A percentile compares a stretch with the other conserved stretches of the same genome.
Conservation (phyloP, 2,797 vertebrate genomes). For the Falco cherrug region DNA sequence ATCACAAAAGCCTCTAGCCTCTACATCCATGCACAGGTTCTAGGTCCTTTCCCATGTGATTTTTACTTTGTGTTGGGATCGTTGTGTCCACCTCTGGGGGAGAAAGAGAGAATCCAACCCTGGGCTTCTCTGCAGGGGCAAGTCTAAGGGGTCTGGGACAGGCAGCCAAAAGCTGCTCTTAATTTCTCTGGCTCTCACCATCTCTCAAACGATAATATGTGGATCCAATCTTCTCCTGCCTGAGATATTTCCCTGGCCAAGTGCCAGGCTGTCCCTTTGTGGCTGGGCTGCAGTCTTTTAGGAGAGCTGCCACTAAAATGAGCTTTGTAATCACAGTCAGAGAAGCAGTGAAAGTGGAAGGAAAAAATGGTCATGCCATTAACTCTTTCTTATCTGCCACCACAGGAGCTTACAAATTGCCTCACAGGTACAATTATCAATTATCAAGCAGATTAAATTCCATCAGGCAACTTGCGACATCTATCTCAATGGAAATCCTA, state of each 20-base stretch:
- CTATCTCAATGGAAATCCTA: background rate
- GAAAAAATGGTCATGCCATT: background rate
- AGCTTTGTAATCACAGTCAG: background rate
- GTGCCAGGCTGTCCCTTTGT: background rate
- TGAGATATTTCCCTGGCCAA: background rate
- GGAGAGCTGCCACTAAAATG: conserved; percentile 2
- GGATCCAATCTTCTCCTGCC: background rate
- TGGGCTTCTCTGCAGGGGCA: background rate
- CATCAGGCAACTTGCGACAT: background rate
- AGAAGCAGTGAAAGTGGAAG: background rate
- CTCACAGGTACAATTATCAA: background rate
- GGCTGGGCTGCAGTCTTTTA: background rate
- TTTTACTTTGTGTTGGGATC: background rate
- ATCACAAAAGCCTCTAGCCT: background rate
- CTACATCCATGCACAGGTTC: background rate
- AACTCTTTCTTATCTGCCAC: background rate
- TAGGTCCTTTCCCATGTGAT: background rate
- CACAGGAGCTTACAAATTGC: background rate
- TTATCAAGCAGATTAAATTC: background rate
- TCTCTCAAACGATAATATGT: background rate
- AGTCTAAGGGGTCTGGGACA: background rate
- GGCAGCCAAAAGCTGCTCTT: background rate
- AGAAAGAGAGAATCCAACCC: background rate
- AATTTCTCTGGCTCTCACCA: background rate
- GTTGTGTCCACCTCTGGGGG: background rate